Evolutionary conservation across 1,140 invertebrate species (phyloP), one percentile per base, ranked within the genome.

Genomic region (Heliconius melpomene): DNA sequence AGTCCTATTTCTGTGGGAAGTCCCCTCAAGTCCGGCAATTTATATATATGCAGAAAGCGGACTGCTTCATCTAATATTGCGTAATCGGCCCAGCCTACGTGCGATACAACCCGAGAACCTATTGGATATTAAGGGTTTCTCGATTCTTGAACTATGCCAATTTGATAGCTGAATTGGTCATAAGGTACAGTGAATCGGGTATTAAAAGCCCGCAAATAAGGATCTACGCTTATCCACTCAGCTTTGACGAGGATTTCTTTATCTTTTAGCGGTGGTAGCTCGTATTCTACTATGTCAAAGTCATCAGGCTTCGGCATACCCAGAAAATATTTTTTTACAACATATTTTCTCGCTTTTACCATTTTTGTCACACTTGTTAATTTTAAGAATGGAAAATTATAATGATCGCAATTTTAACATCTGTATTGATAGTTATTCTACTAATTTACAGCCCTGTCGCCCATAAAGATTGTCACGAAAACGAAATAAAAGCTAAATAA

Each of bases 1-100:
- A 92, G 60, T 26, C 20, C 46, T 20, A 81, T 91, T 0, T 88
- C 38, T n/a, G 89, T 91, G 6, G 74, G 50, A 1, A 93, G 74
- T 0, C 86, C 86, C 77, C 89, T 80, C 54, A 93, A 77, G 66
- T 91, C 85, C 1, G 91, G 90, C 9, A 92, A 54, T 71, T 89
- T 87, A 78, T 90, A 94, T 94, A 79, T 90, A 90, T 32, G 70
- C 72, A 57, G 46, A 13, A 72, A 16, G 66, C 3, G 95, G 95
- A 36, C 26, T 80, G 36, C 52, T 74, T 38, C 38, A 83, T 91
- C 91, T 38, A 46, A 50, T 77, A 29, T 80, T 13, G 92, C 92
- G 77, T 95, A 93, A 18, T 94, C 93, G 71, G 91, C 91, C 96
- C 96, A 97, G 1, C 96, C 96, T 36, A 95, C 90, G 75, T 95